Conservation (phyloP, 1,140 invertebrate species). For the Sipha flava region DNA sequence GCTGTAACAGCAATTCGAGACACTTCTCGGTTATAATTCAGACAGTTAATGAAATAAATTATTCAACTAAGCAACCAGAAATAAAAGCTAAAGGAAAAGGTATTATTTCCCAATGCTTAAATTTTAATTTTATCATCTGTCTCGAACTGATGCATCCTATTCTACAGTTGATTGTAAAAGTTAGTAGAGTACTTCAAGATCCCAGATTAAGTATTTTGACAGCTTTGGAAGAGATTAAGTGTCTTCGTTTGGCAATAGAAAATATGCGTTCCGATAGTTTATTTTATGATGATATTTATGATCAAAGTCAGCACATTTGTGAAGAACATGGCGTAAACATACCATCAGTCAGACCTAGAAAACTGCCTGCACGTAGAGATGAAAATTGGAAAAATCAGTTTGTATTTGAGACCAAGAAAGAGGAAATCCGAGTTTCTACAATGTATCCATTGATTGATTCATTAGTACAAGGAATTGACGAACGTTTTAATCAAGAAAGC, state of each 20-base stretch:
- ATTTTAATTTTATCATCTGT: too few species aligned
- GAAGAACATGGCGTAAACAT: conserved; percentile 21
- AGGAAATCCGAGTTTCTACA: conserved; percentile 18
- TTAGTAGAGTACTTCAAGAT: conserved; percentile 5
- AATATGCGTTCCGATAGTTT: conserved; percentile 2
- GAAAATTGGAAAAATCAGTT: neutral
- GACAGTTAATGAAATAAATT: neutral
- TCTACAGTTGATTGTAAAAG: too few species aligned
- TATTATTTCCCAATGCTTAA: conserved; percentile 8
- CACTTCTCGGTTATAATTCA: neutral
- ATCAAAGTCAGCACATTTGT: conserved; percentile 13
- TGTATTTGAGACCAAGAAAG: neutral
- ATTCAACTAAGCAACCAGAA: neutral
- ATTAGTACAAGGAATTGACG: neutral
- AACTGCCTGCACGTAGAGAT: neutral
- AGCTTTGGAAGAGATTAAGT: conserved; percentile 22
- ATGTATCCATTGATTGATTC: conserved; percentile 25
- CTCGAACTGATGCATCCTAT: too few species aligned
- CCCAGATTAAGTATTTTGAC: conserved; percentile 27
- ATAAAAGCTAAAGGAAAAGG: neutral
- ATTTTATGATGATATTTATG: conserved; percentile 28
- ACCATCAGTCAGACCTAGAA: conserved; percentile 16
- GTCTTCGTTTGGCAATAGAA: conserved; percentile 22
- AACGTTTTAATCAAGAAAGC: neutral
- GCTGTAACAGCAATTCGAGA: conserved; percentile 27